These are phyloP conservation scores for Drosophila tripunctata DNA, from an alignment of 2,888 invertebrate species.

Conservation along the genomic window DNA sequence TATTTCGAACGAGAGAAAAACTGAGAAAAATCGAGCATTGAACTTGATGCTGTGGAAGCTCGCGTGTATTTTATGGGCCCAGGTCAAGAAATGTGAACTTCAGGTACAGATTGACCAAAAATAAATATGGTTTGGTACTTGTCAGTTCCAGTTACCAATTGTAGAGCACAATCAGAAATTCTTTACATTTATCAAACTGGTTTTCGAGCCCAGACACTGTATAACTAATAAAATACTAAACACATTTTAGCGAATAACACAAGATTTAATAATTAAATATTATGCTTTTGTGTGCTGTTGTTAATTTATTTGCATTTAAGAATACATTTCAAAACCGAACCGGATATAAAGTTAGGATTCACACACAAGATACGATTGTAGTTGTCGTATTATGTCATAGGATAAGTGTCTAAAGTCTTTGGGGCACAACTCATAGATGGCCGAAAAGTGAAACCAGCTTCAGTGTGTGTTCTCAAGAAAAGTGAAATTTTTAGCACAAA, in stretches of 20 bases:
- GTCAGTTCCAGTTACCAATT: constrained; percentile 30
- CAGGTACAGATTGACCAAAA: background rate
- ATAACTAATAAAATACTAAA: constrained; percentile 57
- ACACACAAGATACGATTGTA: background rate
- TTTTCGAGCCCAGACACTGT: constrained; percentile 32
- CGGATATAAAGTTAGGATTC: constrained; percentile 57
- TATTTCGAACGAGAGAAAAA: constrained; percentile 1
- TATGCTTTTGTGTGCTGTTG: constrained; percentile 27
- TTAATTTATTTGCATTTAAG: constrained; percentile 48
- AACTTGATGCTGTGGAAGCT: constrained; percentile 34
- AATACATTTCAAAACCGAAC: constrained; percentile 49
- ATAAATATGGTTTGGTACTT: constrained; percentile 8
- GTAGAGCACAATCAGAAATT: constrained; percentile 12
- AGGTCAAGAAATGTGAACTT: constrained; percentile 45
- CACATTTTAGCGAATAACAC: constrained; percentile 58
- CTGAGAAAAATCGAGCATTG: constrained; percentile 45
- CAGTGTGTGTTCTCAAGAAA: constrained; percentile 43
- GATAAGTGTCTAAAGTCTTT: constrained; percentile 6
- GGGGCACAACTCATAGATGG: constrained; percentile 34
- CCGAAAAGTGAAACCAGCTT: constrained; percentile 69
- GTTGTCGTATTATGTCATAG: constrained; percentile 58
- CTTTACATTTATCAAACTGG: constrained; percentile 55
- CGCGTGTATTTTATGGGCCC: constrained; percentile 23
- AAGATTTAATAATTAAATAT: constrained; percentile 60
- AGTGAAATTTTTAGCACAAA: constrained; percentile 56